Percentiles rank a stretch among this genome's conserved stretches.
Conservation (phyloP, 2,113 vertebrate genomes). For the Rhabdomys dilectus region DNA sequence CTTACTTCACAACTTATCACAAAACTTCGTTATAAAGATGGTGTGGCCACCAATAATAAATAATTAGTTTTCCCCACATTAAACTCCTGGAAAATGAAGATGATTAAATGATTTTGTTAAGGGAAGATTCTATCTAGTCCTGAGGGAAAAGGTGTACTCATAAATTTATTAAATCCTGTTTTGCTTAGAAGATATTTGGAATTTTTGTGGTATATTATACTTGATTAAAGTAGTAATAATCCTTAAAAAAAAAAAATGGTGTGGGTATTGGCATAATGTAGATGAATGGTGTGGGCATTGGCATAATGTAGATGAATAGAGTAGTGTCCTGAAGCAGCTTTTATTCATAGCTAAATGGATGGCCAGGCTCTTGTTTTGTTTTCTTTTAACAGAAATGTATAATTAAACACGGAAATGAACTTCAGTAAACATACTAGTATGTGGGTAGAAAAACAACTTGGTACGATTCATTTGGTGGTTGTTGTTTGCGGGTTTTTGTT, state of each 20-base stretch:
- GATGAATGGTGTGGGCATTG: background rate
- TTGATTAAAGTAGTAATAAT: background rate
- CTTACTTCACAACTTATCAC: slow-evolving; percentile 5
- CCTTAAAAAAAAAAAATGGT: too few relatives aligned
- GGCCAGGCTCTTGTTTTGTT: background rate
- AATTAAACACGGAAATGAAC: slow-evolving; percentile 15
- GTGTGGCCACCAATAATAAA: background rate
- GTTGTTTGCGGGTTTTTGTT: too few relatives aligned
- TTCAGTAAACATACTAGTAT: background rate
- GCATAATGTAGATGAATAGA: background rate
- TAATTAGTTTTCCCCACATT: background rate
- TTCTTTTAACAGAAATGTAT: background rate
- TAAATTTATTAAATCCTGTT: background rate
- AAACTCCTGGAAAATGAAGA: background rate
- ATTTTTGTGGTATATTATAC: background rate
- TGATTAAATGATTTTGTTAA: background rate
- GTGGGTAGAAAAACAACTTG: background rate
- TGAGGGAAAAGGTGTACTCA: background rate
- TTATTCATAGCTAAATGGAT: background rate
- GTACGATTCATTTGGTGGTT: background rate
- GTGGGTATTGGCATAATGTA: too few relatives aligned
- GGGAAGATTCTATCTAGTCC: background rate
- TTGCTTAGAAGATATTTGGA: background rate
- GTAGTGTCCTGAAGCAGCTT: background rate
- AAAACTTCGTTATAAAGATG: background rate